Evolutionary conservation across 2,888 invertebrate species (phyloP), one percentile per base, ranked within the genome.

Genomic region (Bruchidius siliquastri): DNA sequence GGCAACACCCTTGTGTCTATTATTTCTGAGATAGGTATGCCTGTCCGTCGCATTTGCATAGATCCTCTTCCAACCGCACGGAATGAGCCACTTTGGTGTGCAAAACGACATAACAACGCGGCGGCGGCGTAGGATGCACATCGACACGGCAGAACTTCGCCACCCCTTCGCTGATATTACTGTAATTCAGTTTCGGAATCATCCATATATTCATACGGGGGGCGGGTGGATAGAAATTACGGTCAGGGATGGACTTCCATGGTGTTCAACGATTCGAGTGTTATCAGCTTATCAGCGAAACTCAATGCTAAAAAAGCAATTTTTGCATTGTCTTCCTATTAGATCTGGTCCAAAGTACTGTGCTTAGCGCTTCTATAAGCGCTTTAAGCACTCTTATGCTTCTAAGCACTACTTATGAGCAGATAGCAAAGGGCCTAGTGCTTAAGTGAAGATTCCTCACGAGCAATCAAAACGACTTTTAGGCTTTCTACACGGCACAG

Each of bases 161-260:
- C 70, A 66, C 74, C 71, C 71, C 72, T 75, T 73, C 72, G 67
- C 74, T 72, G 73, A 72, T 76, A 74, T 75, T 75, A 74, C 81
- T 81, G 84, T 85, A 85, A 85, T 85, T 85, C 82, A 84, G 85
- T 85, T 85, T 84, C 80, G 75, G 81, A 84, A 83, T 85, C 85
- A 85, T 85, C 83, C 85, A 85, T 85, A 85, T 85, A 84, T 85
- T 84, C 85, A 85, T 84, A 78, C 80, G 75, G 72, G 74, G 76
- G 75, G 77, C 72, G 72, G 67, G 77, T 72, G 72, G 67, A 21
- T 73, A 73, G 72, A 30, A 69, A 20, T 26, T 26, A 71, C 21
- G 49, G 18, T 1, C 49, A 49, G 49, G 49, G 49, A 13, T 49
- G 49, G 49, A 49, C 49, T 49, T 68, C 73, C 69, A 71, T 20